Conservation (phyloP, 2,113 vertebrate genomes). For the Clarias batrachus region DNA sequence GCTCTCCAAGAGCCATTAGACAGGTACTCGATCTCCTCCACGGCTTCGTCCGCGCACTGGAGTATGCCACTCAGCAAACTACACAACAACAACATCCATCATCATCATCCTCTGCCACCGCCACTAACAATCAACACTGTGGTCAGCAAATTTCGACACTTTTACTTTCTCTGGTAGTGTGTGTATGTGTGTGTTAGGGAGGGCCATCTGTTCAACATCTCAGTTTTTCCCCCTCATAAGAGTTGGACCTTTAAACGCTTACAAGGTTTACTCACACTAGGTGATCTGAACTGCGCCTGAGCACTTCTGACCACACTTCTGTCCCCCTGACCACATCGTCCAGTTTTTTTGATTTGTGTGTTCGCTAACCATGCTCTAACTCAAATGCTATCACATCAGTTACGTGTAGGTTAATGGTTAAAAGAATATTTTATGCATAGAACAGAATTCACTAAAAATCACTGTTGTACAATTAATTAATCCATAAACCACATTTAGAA, state of each 20-base stretch:
- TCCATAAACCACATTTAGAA: too few species aligned
- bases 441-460: too few species aligned
- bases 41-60: conserved; percentile 72
- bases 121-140: conserved; percentile 28
- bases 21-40: conserved; percentile 80
- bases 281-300: too few species aligned
- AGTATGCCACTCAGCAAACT: conserved; percentile 84
- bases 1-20: conserved; percentile 83
- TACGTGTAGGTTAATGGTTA: too few species aligned
- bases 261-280: too few species aligned
- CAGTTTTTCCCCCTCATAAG: neutral
- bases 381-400: too few species aligned
- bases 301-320: too few species aligned
- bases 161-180: neutral
- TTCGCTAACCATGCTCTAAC: too few species aligned
- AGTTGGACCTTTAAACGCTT: neutral
- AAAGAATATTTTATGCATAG: too few species aligned
- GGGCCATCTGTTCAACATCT: neutral
- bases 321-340: too few species aligned
- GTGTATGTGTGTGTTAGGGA: neutral
- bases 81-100: conserved; percentile 3
- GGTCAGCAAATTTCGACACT: conserved; percentile 25
- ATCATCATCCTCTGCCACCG: conserved; percentile 16
- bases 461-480: too few species aligned
- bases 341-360: too few species aligned